A percentile compares a stretch with the other conserved stretches of the same genome.
phyloP scores from a whole-genome alignment of 2,888 invertebrate genomes.

The Epinotia brunnichana region DNA sequence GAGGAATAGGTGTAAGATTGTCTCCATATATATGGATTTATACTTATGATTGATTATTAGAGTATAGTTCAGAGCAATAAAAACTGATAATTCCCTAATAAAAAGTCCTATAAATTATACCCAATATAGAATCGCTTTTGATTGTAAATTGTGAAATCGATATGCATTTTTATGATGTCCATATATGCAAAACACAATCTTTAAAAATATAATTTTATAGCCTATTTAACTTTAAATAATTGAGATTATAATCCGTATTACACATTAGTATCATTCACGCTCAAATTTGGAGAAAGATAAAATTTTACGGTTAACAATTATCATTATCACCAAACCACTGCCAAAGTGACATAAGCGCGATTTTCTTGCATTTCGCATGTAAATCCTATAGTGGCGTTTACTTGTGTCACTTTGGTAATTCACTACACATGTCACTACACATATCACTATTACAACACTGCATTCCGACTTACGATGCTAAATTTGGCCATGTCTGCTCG shows the following conservation, averaged over 20 bases:
- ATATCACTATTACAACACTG: conserved; percentile 58
- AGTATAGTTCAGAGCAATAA: neutral
- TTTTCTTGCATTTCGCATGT: neutral
- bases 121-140: neutral
- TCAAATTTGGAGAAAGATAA: conserved; percentile 8
- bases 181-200: neutral
- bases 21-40: neutral
- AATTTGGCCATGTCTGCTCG: conserved; percentile 75
- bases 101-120: neutral
- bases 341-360: conserved; percentile 9
- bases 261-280: neutral
- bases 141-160: neutral
- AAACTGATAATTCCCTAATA: neutral
- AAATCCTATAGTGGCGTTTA: neutral
- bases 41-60: neutral
- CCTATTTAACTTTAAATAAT: neutral
- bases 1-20: neutral
- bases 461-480: conserved; percentile 81
- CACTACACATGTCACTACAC: conserved; percentile 1
- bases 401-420: neutral
- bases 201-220: neutral
- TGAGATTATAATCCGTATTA: neutral
- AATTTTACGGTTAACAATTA: neutral
- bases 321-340: neutral
- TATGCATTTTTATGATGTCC: neutral